phyloP scores from a whole-genome alignment of 2,888 invertebrate species.

The Cetonia aurata region DNA sequence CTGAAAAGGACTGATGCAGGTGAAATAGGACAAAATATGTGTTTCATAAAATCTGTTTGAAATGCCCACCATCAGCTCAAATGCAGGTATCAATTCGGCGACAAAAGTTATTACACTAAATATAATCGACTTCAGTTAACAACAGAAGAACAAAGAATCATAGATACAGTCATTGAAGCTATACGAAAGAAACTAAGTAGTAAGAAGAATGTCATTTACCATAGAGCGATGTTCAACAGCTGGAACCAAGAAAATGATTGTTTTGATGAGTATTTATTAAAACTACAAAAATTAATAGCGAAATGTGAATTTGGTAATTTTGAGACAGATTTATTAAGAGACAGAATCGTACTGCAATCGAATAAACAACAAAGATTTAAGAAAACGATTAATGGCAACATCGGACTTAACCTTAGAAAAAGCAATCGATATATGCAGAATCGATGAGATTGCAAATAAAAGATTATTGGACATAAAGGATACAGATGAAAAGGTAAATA shows the following conservation, averaged over 20 bases:
- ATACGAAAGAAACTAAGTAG: background rate
- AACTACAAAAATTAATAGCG: background rate
- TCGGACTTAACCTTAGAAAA: constrained; percentile 31
- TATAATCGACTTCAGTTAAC: too few relatives aligned
- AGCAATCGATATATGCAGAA: constrained; percentile 20
- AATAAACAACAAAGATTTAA: constrained; percentile 27
- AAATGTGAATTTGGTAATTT: too few relatives aligned
- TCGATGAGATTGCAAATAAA: constrained; percentile 24
- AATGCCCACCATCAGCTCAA: too few relatives aligned
- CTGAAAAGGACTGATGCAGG: too few relatives aligned
- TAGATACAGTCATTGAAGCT: too few relatives aligned
- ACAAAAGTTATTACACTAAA: too few relatives aligned
- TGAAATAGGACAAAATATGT: too few relatives aligned
- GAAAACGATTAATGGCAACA: constrained; percentile 32
- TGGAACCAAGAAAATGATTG: constrained; percentile 26
- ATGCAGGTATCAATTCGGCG: too few relatives aligned
- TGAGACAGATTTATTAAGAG: constrained; percentile 3
- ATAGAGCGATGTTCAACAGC: constrained; percentile 39
- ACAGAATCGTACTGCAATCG: background rate
- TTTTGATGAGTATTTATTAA: constrained; percentile 22
- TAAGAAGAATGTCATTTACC: constrained; percentile 33
- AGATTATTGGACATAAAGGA: constrained; percentile 13
- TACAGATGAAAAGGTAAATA: constrained; percentile 7
- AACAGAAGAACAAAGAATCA: too few relatives aligned
- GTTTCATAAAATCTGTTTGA: too few relatives aligned